Conservation (phyloP, 2,113 vertebrate genomes). For the Acanthochromis polyacanthus region DNA sequence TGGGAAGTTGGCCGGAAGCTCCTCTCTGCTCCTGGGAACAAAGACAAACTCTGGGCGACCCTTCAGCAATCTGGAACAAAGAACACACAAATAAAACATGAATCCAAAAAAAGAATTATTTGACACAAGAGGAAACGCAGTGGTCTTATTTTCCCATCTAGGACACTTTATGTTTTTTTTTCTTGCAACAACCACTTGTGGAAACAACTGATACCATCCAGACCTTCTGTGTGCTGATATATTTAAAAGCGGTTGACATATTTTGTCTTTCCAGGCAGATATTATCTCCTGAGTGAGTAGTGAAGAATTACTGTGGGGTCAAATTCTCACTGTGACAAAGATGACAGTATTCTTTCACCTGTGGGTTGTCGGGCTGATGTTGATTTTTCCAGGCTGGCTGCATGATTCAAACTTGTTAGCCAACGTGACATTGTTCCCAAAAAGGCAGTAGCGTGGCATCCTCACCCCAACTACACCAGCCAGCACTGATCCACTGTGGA, state of each 20-base stretch:
- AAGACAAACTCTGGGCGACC: slow-evolving; percentile 93
- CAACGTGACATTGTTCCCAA: slow-evolving; percentile 98
- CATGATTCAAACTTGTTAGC: slow-evolving; percentile 99
- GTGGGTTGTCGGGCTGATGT: slow-evolving; percentile 96
- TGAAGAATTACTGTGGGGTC: background rate
- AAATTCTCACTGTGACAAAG: background rate
- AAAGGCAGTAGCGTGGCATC: slow-evolving; percentile 99
- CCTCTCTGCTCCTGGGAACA: slow-evolving; percentile 93
- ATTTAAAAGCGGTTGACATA: background rate
- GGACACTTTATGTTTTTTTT: slow-evolving; percentile 19
- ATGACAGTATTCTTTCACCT: slow-evolving; percentile 82
- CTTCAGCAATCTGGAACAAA: slow-evolving; percentile 90
- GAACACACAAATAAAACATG: slow-evolving; percentile 74
- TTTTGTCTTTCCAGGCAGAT: background rate
- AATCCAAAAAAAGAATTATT: slow-evolving; percentile 66
- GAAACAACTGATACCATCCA: slow-evolving; percentile 8
- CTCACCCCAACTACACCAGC: slow-evolving; percentile 97
- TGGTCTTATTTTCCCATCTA: slow-evolving; percentile 50
- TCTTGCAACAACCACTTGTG: slow-evolving; percentile 8
- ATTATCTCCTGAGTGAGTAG: background rate
- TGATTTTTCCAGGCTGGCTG: slow-evolving; percentile 93
- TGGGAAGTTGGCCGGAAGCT: slow-evolving; percentile 97
- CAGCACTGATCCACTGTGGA: slow-evolving; percentile 96
- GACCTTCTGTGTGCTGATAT: background rate
- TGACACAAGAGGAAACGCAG: slow-evolving; percentile 70